Percentiles rank a stretch among this genome's conserved stretches.
Conservation (phyloP, 2,113 vertebrate genomes). For the Carollia perspicillata region DNA sequence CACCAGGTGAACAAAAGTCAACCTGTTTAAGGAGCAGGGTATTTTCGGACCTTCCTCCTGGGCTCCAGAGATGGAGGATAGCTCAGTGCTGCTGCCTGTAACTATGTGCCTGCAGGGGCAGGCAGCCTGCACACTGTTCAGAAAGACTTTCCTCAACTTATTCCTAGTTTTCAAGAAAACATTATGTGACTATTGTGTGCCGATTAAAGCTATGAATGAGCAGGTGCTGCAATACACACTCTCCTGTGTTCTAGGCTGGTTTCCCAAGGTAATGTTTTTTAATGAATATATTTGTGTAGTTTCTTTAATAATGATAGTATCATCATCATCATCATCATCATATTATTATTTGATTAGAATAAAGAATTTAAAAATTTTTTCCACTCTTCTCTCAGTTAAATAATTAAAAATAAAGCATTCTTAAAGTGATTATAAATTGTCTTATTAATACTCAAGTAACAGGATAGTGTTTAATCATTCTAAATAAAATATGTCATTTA, state of each 20-base stretch:
- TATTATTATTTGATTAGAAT: constrained; percentile 24
- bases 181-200: not conserved
- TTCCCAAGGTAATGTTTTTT: not conserved
- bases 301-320: not conserved
- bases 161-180: not conserved
- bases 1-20: not conserved
- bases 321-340: not conserved
- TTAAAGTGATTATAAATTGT: not conserved
- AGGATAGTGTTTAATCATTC: not conserved
- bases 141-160: not conserved
- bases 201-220: not conserved
- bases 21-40: constrained; percentile 46
- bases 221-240: not conserved
- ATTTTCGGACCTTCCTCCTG: constrained; percentile 65
- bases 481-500: not conserved
- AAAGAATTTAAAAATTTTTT: not conserved
- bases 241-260: not conserved
- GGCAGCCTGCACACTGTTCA: not conserved
- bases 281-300: not conserved
- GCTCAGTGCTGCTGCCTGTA: not conserved
- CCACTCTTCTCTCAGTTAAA: not conserved
- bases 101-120: not conserved
- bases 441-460: not conserved
- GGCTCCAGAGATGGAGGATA: constrained; percentile 47
- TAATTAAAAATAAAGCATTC: not conserved